Percentiles rank a stretch among this genome's conserved stretches.
Evolutionary conservation across 2,797 vertebrate species (phyloP).

Genomic region (Xenentodon cancila): DNA sequence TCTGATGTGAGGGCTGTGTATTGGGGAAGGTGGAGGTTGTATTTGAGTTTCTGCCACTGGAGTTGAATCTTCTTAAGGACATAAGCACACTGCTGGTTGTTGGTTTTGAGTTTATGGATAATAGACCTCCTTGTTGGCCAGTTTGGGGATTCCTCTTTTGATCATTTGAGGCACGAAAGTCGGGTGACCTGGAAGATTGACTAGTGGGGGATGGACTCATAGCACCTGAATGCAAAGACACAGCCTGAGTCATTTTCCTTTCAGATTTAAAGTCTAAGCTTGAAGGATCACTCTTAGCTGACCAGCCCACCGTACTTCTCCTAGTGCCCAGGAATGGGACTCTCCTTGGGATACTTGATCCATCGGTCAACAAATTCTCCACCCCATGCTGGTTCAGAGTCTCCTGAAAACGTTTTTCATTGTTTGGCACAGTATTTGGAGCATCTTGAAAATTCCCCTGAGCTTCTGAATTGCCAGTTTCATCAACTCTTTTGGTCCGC

Average conservation of each 20-base stretch:
- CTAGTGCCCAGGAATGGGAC: slow-evolving; percentile 41
- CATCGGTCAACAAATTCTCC: slow-evolving; percentile 40
- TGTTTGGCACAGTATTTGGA: slow-evolving; percentile 23
- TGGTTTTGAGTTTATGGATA: slow-evolving; percentile 73
- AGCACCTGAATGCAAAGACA: slow-evolving; percentile 53
- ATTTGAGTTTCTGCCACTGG: slow-evolving; percentile 43
- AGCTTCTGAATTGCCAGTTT: slow-evolving; percentile 40
- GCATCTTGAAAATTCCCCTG: slow-evolving; percentile 50
- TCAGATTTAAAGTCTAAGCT: slow-evolving; percentile 51
- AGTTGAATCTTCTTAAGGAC: slow-evolving; percentile 73
- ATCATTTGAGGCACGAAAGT: slow-evolving; percentile 39
- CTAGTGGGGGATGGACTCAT: slow-evolving; percentile 23
- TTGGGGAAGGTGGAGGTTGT: slow-evolving; percentile 35
- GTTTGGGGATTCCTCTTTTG: slow-evolving; percentile 55
- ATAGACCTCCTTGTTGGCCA: slow-evolving; percentile 43
- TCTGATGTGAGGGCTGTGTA: slow-evolving; percentile 24
- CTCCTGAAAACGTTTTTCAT: slow-evolving; percentile 31
- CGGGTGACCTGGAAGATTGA: slow-evolving; percentile 26
- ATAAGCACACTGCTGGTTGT: slow-evolving; percentile 80
- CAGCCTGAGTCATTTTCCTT: slow-evolving; percentile 54
- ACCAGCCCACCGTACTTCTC: slow-evolving; percentile 66
- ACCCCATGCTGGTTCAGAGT: slow-evolving; percentile 26
- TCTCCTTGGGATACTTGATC: slow-evolving; percentile 39
- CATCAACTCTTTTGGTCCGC: slow-evolving; percentile 65
- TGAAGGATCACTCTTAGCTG: slow-evolving; percentile 63